Base-by-base conservation (phyloP, 2,113 vertebrate species). In the Melanerpes aurifrons region DNA sequence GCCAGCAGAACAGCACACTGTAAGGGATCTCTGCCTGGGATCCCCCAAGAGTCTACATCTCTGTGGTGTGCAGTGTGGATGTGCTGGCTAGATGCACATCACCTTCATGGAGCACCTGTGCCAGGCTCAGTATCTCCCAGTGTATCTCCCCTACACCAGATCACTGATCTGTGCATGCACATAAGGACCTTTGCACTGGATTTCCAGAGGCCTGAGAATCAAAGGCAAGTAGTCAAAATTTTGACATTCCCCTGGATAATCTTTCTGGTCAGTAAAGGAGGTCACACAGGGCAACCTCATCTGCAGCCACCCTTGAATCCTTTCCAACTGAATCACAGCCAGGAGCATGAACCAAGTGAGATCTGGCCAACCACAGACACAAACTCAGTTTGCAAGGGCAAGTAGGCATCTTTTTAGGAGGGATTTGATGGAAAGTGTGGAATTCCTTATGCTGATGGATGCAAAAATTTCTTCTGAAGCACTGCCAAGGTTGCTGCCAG, bases 401-500 rank as follows among this genome's bases (percentile, higher is more conserved):
- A 72, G 40, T 26, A 82, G 43, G 56, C n/a, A 56, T 48, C 47
- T 76, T 66, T 87, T 88, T 70, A 58, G 50, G 32, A 82, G 64
- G 15, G 37, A 54, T 71, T 35, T 79, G 69, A 88, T 59, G 37
- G 79, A 32, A 94, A 91, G 58, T 37, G 62, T 92, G 58, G 85
- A 85, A 82, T 72, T 91, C 76, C 71, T 86, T 82, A 67, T 63
- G 76, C 63, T 85, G 84, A 88, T 25, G 75, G 82, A 93, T 89
- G 70, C 68, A 89, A 96, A 94, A 93, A 86, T 61, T 82, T 59
- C 77, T 91, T 95, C 58, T 89, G 76, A 79, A 81, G 43, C 56
- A 35, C 47, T 84, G 91, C 89, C 89, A 88, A 84, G 83, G 82
- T 86, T 53, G 88, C 53, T 57, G 71, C 78, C 5, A 3, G 70